Base-by-base conservation (phyloP, 2,888 invertebrate species). In the Ochlodes sylvanus region DNA sequence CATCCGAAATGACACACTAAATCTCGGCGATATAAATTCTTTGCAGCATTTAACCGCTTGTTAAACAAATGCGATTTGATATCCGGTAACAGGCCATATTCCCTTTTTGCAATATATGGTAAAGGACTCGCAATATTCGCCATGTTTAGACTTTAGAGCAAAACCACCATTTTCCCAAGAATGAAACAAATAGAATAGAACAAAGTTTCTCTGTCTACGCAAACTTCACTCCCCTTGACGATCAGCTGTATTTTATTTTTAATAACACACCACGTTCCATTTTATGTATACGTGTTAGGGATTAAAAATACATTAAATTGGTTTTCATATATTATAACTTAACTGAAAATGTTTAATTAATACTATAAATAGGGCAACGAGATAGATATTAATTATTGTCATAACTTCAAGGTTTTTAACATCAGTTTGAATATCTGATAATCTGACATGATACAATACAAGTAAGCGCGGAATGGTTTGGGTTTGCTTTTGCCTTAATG, bases 1-100 rank as follows among this genome's bases (percentile, higher is more conserved):
- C 98, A 99, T 81, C 98, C 98, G 94, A 96, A 98, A 94, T 98
- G 98, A 74, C 97, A 97, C 75, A 96, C 94, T 68, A 98, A 94
- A 91, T 98, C 97, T 80, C 96, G 96, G 77, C 96, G 95, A 88
- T 95, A 98, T 52, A 98, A 94, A 92, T 96, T 97, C 83, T 95
- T 95, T 7, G 97, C 96, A 70, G 93, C 93, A 68, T 94, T 91
- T 71, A 97, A 92, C 71, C 97, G 95, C 74, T 94, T 93, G 71
- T 89, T 89, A 79, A 95, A 94, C 73, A 96, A 90, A 71, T 94
- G 93, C 69, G 94, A 94, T 84, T 94, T 95, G 72, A 95, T 89
- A 83, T 94, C 86, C 69, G 94, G 81, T 76, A 93, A 86, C 72
- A 94, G 90, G 75, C 95, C 95, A 77, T 94, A 94, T 84, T 96